phyloP scores from a whole-genome alignment of 2,797 vertebrate genomes.

The Knipowitschia caucasica region DNA sequence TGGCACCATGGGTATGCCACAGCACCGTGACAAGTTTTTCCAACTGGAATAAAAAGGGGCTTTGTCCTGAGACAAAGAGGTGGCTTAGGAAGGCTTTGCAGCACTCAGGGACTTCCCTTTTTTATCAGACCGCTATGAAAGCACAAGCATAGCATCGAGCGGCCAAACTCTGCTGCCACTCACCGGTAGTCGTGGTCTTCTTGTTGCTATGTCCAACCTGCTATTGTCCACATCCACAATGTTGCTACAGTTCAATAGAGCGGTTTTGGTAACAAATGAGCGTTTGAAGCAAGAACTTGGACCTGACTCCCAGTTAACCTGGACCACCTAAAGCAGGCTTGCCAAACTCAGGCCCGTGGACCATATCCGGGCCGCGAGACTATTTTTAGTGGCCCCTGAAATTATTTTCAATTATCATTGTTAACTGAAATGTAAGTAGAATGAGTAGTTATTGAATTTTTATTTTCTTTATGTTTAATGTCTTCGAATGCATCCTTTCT shows the following conservation, averaged over 20 bases:
- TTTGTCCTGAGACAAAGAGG: slow-evolving; percentile 43
- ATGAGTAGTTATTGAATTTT: too few species aligned
- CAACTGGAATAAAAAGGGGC: slow-evolving; percentile 45
- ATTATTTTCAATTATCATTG: too few species aligned
- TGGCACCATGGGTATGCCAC: slow-evolving; percentile 34
- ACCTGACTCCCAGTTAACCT: slow-evolving; percentile 47
- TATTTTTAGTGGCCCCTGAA: too few species aligned
- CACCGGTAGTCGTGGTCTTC: slow-evolving; percentile 11
- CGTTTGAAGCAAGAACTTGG: neutral
- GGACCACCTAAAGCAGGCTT: slow-evolving; percentile 35
- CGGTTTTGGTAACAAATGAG: neutral
- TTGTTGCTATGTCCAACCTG: slow-evolving; percentile 14
- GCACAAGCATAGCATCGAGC: slow-evolving; percentile 26
- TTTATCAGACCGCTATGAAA: slow-evolving; percentile 43
- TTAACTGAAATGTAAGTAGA: too few species aligned
- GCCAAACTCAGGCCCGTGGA: too few species aligned
- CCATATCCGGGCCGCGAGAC: too few species aligned
- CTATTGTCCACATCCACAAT: neutral
- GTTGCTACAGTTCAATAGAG: neutral
- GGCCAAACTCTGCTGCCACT: slow-evolving; percentile 31
- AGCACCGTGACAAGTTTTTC: slow-evolving; percentile 57
- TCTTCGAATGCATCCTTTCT: too few species aligned
- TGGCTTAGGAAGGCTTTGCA: slow-evolving; percentile 30
- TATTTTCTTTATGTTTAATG: too few species aligned
- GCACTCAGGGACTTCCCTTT: slow-evolving; percentile 40